Evolutionary conservation across 2,797 vertebrate species (phyloP).

Genomic region (Crypturellus tataupa): DNA sequence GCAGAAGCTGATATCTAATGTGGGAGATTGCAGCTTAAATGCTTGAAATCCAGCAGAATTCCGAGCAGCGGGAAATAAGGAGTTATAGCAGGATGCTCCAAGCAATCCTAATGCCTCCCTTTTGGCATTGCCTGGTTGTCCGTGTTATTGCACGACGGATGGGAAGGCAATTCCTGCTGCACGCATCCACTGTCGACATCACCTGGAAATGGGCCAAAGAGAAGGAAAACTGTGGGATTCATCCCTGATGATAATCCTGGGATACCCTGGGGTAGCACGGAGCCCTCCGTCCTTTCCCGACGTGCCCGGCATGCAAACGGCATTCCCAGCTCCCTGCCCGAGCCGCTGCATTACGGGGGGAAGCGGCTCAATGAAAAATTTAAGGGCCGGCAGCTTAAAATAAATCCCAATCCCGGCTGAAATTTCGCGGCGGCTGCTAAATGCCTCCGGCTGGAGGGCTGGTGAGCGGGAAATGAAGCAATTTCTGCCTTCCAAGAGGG

Average conservation of each 20-base stretch:
- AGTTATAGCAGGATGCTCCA: background rate
- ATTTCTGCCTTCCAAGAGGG: background rate
- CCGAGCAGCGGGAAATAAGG: background rate
- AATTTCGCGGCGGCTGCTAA: slow-evolving; percentile 46
- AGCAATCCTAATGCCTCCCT: background rate
- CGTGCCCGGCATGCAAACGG: background rate
- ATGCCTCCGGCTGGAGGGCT: slow-evolving; percentile 9
- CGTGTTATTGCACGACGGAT: accelerated
- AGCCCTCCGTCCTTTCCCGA: background rate
- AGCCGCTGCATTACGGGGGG: background rate
- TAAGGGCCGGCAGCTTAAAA: slow-evolving; percentile 60
- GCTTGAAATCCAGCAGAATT: background rate
- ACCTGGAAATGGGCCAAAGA: background rate
- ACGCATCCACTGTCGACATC: accelerated
- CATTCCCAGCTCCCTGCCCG: background rate
- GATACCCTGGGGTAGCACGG: background rate
- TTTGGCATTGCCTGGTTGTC: background rate
- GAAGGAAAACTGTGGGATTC: background rate
- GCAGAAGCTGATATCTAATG: background rate
- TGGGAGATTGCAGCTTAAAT: background rate
- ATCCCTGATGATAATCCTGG: background rate
- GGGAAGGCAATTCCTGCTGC: background rate
- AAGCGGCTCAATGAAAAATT: slow-evolving; percentile 61
- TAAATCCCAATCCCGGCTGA: slow-evolving; percentile 64
- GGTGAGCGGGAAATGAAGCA: background rate